These are phyloP conservation scores for Rhagonycha lutea DNA, from an alignment of 2,888 invertebrate genomes.

Conservation along the genomic window DNA sequence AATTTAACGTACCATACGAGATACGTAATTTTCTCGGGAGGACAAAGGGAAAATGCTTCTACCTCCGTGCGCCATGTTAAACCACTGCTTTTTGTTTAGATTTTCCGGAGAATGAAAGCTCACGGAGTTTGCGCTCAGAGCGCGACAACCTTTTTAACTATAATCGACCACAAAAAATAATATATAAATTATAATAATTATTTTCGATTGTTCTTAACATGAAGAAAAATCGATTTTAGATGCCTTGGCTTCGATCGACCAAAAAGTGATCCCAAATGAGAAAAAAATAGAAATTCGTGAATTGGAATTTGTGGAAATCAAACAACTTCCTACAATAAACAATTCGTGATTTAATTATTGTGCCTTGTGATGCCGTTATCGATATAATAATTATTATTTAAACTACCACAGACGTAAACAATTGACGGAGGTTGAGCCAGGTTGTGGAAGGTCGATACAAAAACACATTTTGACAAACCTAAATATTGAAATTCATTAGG, in stretches of 20 bases:
- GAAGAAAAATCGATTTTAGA: background rate
- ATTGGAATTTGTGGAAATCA: no score
- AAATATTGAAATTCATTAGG: background rate
- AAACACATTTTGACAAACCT: background rate
- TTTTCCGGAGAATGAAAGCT: constrained; percentile 18
- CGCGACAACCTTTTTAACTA: constrained; percentile 13
- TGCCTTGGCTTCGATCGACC: background rate
- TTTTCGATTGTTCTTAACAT: background rate
- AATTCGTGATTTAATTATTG: no score
- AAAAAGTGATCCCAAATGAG: background rate
- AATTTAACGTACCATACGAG: constrained; percentile 46
- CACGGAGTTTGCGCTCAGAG: constrained; percentile 13
- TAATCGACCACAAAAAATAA: background rate
- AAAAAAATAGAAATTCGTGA: no score
- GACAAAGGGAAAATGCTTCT: constrained; percentile 37
- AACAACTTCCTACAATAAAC: no score
- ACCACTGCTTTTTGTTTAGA: constrained; percentile 34
- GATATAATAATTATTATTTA: background rate
- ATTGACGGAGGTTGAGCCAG: background rate
- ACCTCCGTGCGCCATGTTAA: constrained; percentile 50
- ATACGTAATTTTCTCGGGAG: constrained; percentile 46
- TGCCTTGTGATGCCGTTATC: no score
- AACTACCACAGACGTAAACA: background rate
- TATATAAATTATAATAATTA: background rate
- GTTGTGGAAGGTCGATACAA: background rate